Percentiles rank a stretch among this genome's conserved stretches.
These are phyloP conservation scores for Ataeniobius toweri DNA, from an alignment of 2,797 vertebrate genomes.

Conservation along the genomic window DNA sequence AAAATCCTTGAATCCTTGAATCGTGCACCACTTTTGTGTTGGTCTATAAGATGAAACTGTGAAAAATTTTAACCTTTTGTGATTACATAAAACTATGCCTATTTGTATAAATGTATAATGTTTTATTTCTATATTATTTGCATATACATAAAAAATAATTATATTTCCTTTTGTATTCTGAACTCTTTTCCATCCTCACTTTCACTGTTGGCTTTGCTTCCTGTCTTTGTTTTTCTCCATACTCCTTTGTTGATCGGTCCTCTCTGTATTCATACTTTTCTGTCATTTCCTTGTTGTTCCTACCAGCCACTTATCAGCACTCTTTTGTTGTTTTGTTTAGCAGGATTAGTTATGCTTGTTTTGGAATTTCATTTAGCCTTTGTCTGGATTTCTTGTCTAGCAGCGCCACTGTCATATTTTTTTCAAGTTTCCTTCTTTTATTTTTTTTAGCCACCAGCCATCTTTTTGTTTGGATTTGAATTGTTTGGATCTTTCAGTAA, in stretches of 20 bases:
- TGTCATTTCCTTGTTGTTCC: neutral
- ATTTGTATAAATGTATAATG: neutral
- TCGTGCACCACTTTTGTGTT: neutral
- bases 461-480: conserved; percentile 1
- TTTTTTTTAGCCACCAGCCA: neutral
- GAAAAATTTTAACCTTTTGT: neutral
- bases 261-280: neutral
- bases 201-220: neutral
- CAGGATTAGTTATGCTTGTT: neutral
- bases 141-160: neutral
- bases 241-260: neutral
- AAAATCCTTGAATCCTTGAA: too few relatives aligned
- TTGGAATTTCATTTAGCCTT: neutral
- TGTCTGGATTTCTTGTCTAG: neutral
- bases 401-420: neutral
- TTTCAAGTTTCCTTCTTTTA: neutral
- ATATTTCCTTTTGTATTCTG: neutral
- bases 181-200: neutral
- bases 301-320: neutral
- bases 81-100: neutral
- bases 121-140: neutral
- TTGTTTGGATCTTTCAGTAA: neutral
- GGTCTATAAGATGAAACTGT: too few relatives aligned
- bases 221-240: neutral
- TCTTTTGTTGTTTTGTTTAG: neutral